phyloP scores from a whole-genome alignment of 1,140 invertebrate species.

The Mycetomoellerius zeteki region DNA sequence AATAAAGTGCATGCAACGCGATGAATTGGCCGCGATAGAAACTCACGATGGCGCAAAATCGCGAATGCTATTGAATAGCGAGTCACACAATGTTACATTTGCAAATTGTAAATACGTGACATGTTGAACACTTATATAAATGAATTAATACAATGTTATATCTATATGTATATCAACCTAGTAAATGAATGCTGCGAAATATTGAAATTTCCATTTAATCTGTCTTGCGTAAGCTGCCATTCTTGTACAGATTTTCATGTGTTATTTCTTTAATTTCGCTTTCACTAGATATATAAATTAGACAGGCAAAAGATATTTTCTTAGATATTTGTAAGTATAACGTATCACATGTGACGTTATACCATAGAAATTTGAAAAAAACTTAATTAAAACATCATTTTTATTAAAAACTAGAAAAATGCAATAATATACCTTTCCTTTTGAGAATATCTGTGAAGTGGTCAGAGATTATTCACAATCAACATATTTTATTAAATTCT shows the following conservation, averaged over 20 bases:
- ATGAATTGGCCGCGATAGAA: conserved; percentile 63
- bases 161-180: background rate
- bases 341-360: background rate
- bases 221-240: conserved; percentile 1
- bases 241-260: conserved; percentile 8
- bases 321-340: background rate
- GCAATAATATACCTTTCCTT: background rate
- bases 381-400: background rate
- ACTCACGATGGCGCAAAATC: conserved; percentile 59
- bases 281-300: background rate
- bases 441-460: background rate
- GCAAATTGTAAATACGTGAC: conserved; percentile 50
- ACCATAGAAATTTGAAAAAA: background rate
- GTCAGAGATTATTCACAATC: background rate
- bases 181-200: background rate
- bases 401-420: background rate
- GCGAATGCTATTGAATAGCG: conserved; percentile 50
- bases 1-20: conserved; percentile 57
- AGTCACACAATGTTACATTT: conserved; percentile 60
- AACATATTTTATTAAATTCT: background rate
- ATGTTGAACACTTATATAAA: conserved; percentile 51
- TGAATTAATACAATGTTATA: conserved; percentile 46
- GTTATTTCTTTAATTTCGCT: conserved; percentile 14
- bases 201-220: conserved; percentile 46
- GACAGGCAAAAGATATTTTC: background rate